Evolutionary conservation across 1,140 invertebrate genomes (phyloP), one percentile per base, ranked within the genome.

Genomic region (Drosophila ananassae): DNA sequence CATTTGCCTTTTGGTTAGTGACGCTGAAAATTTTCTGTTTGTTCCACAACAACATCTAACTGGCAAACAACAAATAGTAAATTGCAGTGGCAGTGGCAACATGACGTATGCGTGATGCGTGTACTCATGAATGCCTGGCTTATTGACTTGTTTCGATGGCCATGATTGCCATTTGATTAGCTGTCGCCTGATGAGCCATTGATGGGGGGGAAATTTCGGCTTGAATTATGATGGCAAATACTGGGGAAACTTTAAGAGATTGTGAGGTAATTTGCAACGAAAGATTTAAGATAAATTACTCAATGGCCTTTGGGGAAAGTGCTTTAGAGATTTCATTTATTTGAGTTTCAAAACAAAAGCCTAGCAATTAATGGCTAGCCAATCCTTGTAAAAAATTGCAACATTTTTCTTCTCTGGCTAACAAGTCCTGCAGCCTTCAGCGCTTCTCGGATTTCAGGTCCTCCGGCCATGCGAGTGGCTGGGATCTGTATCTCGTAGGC

Each of bases 21-120:
- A 47, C 39, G 60, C 51, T 34, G 50, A 64, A 68, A 64, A 62
- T 60, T 41, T 67, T 44, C 5, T 69, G 24, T 68, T 55, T 68
- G 41, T 25, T 34, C 32, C 22, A 46, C 17, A 55, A 69, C 62
- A 69, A 68, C 66, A 48, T 34, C 25, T 21, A 68, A 21, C 34
- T 71, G 63, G 57, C 73, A 73, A 69, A 68, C 63, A 83, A 75
- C 77, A 67, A 71, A 59, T 41, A 28, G 55, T 28, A 68, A 66
- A 73, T 60, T 73, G 60, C 71, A 80, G 63, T 63, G 76, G 79
- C 66, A 69, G 22, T 37, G 34, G 34, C 34, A 71, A 72, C 74
- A 44, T 55, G 68, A 44, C 74, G 53, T 63, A 57, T 78, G 75
- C 60, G 66, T 64, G 58, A 69, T 77, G 28, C 67, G 28, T 74